Percentiles rank a stretch among this genome's conserved stretches.
phyloP scores from a whole-genome alignment of 2,888 invertebrate genomes.

The Lochmaea capreae region DNA sequence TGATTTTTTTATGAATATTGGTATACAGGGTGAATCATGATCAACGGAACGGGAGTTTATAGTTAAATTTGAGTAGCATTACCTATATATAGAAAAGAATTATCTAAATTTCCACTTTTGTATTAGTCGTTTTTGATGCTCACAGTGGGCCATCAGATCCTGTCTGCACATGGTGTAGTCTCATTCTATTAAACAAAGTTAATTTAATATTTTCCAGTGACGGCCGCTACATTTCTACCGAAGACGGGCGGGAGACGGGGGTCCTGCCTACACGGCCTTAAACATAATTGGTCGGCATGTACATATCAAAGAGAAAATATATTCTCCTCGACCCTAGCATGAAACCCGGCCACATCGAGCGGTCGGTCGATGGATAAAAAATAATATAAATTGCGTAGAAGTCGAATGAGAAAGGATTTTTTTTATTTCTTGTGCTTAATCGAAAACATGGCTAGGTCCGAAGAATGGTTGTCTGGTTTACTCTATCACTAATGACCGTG shows the following conservation, averaged over 20 bases:
- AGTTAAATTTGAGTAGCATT: not conserved
- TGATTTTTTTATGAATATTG: too few species aligned
- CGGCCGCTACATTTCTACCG: slow-evolving; percentile 46
- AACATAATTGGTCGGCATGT: slow-evolving; percentile 65
- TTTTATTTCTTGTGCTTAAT: slow-evolving; percentile 32
- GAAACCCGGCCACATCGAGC: slow-evolving; percentile 36
- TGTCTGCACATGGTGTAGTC: slow-evolving; percentile 35
- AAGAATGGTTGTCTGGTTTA: slow-evolving; percentile 23
- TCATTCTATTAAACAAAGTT: slow-evolving; percentile 54
- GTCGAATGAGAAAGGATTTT: slow-evolving; percentile 34
- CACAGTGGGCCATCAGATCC: slow-evolving; percentile 26
- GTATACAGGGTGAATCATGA: too few species aligned
- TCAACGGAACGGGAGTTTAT: too few species aligned
- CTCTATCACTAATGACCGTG: slow-evolving; percentile 11
- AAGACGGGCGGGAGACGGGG: slow-evolving; percentile 51
- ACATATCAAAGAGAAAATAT: slow-evolving; percentile 61
- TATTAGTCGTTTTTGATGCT: not conserved
- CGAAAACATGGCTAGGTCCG: slow-evolving; percentile 32
- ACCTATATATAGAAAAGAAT: not conserved
- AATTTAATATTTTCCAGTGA: slow-evolving; percentile 61
- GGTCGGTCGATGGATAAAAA: slow-evolving; percentile 43
- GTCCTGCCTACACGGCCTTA: slow-evolving; percentile 62
- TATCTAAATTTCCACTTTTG: not conserved
- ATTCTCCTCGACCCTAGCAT: slow-evolving; percentile 52
- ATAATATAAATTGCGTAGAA: slow-evolving; percentile 42